A percentile compares a stretch with the other conserved stretches of the same genome.
phyloP scores from a whole-genome alignment of 2,888 invertebrate genomes.

The Cephus spinipes region DNA sequence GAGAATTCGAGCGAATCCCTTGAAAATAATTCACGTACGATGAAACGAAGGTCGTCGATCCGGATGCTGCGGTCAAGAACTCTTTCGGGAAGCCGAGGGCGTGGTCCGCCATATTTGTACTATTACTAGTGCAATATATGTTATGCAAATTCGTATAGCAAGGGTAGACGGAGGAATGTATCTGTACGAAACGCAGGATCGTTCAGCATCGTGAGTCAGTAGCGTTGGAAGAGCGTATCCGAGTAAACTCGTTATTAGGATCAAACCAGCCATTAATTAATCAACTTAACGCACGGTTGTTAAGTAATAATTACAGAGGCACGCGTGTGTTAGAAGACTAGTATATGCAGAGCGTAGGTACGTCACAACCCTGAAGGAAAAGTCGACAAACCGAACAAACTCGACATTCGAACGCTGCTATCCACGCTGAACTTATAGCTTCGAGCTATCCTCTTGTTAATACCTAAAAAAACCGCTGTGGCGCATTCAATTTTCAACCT shows the following conservation, averaged over 20 bases:
- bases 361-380: not conserved
- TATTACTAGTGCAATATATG: not conserved
- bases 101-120: not conserved
- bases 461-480: not conserved
- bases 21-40: not conserved
- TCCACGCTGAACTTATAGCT: not conserved
- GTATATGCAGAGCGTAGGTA: conserved; percentile 30
- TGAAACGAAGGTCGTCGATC: not conserved
- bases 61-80: not conserved
- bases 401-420: not conserved
- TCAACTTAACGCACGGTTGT: conserved; percentile 43
- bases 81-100: conserved; percentile 5
- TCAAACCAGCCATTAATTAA: conserved; percentile 42
- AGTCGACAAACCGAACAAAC: not conserved
- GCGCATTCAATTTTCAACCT: not conserved
- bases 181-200: not conserved
- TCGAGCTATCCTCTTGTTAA: not conserved
- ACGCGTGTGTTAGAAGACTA: conserved; percentile 20
- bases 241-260: conserved; percentile 8
- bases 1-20: not conserved
- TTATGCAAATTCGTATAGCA: not conserved
- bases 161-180: not conserved
- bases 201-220: not conserved
- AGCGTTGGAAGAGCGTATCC: not conserved
- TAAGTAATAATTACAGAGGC: conserved; percentile 44